A percentile compares a stretch with the other conserved stretches of the same genome.
These are phyloP conservation scores for Pomacea canaliculata DNA, from an alignment of 2,888 invertebrate species.

Conservation along the genomic window DNA sequence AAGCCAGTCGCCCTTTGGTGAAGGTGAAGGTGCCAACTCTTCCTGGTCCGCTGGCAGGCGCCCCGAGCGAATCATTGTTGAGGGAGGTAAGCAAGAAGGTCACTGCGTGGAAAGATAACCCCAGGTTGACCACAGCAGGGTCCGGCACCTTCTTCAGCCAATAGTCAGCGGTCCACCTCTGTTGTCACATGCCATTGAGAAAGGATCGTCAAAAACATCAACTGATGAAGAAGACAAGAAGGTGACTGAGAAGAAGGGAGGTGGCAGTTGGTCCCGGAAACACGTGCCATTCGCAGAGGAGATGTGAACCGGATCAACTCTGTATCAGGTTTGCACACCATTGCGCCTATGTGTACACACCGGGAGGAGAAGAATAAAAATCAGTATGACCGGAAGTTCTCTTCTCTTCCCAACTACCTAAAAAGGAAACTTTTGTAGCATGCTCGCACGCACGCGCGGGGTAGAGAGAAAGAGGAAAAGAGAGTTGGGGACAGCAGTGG, in stretches of 20 bases:
- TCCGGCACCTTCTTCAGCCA: neutral
- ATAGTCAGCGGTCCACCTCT: neutral
- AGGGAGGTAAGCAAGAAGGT: slow-evolving; percentile 3
- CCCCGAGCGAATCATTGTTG: neutral
- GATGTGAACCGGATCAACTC: neutral
- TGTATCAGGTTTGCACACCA: too few species aligned
- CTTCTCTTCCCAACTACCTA: too few species aligned
- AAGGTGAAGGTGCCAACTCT: neutral
- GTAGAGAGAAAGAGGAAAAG: too few species aligned
- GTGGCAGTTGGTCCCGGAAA: neutral
- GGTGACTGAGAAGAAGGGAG: neutral
- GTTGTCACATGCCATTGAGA: neutral
- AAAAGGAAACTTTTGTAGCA: too few species aligned
- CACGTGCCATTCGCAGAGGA: neutral
- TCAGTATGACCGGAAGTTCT: too few species aligned
- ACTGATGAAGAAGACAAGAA: neutral
- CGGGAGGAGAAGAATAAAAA: too few species aligned
- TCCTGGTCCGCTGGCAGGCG: neutral
- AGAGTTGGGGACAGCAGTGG: too few species aligned
- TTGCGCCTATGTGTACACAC: too few species aligned
- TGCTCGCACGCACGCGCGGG: too few species aligned
- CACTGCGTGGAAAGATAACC: neutral
- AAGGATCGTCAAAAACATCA: neutral
- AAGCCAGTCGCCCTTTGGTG: neutral
- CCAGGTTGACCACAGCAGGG: neutral